These are phyloP conservation scores for Trachops cirrhosus DNA, from an alignment of 2,797 vertebrate genomes.

Conservation along the genomic window DNA sequence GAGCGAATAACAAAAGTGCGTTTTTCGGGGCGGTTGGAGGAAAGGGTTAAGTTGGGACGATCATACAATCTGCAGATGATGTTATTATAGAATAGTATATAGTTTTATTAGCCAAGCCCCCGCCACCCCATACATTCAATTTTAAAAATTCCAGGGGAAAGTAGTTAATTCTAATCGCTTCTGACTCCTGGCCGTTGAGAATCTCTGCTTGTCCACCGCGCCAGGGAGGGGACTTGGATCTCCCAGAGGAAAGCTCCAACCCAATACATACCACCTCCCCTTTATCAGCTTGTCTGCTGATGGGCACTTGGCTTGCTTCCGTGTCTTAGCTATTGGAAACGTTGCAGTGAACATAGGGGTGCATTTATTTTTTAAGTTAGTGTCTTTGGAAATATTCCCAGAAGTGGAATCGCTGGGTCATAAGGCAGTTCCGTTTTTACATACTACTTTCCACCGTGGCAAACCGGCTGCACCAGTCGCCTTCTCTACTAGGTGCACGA, in stretches of 20 bases:
- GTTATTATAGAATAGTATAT: neutral
- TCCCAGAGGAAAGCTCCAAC: neutral
- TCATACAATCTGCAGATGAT: neutral
- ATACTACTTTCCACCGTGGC: neutral
- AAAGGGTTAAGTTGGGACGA: neutral
- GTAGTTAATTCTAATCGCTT: neutral
- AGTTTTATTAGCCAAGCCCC: too few relatives aligned
- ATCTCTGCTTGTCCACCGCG: neutral
- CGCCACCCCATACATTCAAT: too few relatives aligned
- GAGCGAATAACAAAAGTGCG: neutral
- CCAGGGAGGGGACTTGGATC: neutral
- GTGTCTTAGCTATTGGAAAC: neutral
- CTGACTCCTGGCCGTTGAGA: neutral
- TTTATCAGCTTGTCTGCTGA: neutral
- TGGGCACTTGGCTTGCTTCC: neutral
- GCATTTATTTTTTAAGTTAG: neutral
- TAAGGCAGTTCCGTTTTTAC: neutral
- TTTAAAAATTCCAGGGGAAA: neutral
- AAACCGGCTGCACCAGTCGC: too few relatives aligned
- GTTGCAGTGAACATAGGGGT: neutral
- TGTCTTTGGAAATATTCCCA: neutral
- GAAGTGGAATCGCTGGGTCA: neutral
- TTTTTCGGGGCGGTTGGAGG: neutral
- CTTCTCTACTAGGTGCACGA: neutral
- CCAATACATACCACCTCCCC: too few relatives aligned